phyloP scores from a whole-genome alignment of 2,888 invertebrate genomes.

The Oeneis ivallda region DNA sequence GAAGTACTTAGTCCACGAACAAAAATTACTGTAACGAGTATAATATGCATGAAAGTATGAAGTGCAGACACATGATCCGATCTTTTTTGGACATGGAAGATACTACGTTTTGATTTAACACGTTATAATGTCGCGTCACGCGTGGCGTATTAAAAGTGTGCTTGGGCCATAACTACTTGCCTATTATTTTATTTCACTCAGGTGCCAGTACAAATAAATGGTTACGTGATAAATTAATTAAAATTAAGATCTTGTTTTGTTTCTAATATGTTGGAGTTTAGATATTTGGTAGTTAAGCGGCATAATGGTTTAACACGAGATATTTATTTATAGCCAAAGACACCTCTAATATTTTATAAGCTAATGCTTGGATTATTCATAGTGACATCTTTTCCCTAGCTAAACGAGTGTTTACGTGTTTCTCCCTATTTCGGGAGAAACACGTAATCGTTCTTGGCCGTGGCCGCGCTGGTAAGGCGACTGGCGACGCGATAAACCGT shows the following conservation, averaged over 20 bases:
- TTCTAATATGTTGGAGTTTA: neutral
- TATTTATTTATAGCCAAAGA: conserved; percentile 32
- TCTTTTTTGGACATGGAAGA: no score
- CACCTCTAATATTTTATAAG: neutral
- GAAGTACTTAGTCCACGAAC: no score
- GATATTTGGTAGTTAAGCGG: neutral
- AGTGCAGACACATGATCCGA: no score
- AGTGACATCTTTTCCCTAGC: no score
- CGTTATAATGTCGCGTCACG: neutral
- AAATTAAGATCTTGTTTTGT: neutral
- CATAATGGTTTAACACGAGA: neutral
- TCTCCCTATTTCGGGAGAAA: no score
- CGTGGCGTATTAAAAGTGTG: neutral
- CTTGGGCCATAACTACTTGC: conserved; percentile 36
- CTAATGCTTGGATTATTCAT: no score
- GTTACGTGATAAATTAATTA: conserved; percentile 20
- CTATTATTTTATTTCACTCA: conserved; percentile 20
- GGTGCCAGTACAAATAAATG: conserved; percentile 39
- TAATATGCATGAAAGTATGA: no score
- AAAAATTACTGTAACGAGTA: no score
- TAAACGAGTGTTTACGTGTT: no score
- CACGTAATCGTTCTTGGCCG: no score
- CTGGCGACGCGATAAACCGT: no score
- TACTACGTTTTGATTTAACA: neutral
- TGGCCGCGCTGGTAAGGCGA: no score